phyloP scores from a whole-genome alignment of 2,797 vertebrate genomes.

The Lithobates pipiens region DNA sequence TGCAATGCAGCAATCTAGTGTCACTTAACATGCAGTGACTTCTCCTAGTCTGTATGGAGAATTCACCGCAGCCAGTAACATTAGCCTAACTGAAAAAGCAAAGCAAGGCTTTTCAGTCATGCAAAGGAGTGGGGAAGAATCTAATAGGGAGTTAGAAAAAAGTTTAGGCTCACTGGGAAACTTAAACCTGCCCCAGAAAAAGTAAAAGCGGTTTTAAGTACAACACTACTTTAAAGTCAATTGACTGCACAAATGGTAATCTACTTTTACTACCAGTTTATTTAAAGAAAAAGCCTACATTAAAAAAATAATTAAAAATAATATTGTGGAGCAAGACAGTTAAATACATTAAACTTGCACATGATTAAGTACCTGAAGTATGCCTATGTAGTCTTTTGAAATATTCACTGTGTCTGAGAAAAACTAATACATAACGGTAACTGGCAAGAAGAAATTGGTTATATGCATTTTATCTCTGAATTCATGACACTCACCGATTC shows the following conservation, averaged over 20 bases:
- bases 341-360: too few species aligned
- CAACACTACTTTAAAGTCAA: too few species aligned
- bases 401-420: too few species aligned
- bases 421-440: too few species aligned
- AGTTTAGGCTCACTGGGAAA: not conserved
- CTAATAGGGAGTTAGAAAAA: too few species aligned
- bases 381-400: too few species aligned
- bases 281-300: too few species aligned
- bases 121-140: not conserved
- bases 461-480: not conserved
- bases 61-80: not conserved
- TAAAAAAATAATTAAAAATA: too few species aligned
- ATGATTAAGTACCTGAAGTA: too few species aligned
- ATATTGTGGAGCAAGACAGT: too few species aligned
- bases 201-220: too few species aligned
- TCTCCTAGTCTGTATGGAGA: not conserved
- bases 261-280: not conserved
- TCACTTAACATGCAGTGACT: not conserved
- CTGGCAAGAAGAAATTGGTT: too few species aligned
- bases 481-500: constrained; percentile 82
- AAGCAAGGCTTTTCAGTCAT: not conserved
- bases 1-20: not conserved
- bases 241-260: not conserved
- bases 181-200: not conserved
- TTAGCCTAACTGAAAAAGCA: not conserved